Conservation (phyloP, 2,797 vertebrate genomes). For the Staurois parvus region DNA sequence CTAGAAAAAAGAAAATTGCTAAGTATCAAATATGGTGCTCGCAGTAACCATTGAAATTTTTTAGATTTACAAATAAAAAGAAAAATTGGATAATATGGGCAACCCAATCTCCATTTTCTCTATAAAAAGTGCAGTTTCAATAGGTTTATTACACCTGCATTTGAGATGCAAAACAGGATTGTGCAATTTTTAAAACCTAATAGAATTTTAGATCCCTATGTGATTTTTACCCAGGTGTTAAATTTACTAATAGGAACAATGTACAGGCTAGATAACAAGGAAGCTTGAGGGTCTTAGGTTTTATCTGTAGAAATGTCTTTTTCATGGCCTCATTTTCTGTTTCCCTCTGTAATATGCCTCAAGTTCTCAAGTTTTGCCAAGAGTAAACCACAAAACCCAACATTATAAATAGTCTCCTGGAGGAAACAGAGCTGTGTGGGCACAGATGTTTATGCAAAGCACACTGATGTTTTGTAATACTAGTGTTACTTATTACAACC, state of each 20-base stretch:
- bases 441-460: slow-evolving; percentile 51
- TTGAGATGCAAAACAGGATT: too few relatives aligned
- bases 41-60: too few relatives aligned
- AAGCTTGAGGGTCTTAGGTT: background rate
- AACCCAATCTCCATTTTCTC: too few relatives aligned
- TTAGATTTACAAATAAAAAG: too few relatives aligned
- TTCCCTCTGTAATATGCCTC: slow-evolving; percentile 47
- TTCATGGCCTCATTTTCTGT: slow-evolving; percentile 18
- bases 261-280: background rate
- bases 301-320: slow-evolving; percentile 13
- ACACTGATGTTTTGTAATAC: slow-evolving; percentile 11
- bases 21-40: too few relatives aligned
- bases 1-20: too few relatives aligned
- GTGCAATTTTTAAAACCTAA: too few relatives aligned
- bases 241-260: background rate
- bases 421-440: slow-evolving; percentile 38
- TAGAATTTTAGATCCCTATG: too few relatives aligned
- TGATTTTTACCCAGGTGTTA: background rate
- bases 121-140: too few relatives aligned
- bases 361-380: slow-evolving; percentile 35
- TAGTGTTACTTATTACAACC: background rate
- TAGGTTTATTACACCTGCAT: too few relatives aligned
- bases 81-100: too few relatives aligned
- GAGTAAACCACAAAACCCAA: slow-evolving; percentile 47
- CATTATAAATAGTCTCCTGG: slow-evolving; percentile 47